Evolutionary conservation across 2,888 invertebrate genomes (phyloP).

Genomic region (Aporophyla lueneburgensis): DNA sequence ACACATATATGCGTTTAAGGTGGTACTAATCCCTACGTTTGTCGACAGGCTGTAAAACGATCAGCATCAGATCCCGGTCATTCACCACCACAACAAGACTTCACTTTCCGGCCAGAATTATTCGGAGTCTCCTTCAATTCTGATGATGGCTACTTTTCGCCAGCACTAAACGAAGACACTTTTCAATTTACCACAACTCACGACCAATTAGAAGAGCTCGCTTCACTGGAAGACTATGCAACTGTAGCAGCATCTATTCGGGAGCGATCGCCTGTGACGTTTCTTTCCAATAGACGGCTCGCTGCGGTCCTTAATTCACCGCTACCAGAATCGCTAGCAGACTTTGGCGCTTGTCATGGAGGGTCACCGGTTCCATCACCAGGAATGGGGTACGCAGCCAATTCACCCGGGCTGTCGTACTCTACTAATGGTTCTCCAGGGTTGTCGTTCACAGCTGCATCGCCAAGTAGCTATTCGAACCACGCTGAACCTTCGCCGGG

Average conservation of each 20-base stretch:
- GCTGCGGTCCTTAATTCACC: conserved; percentile 95
- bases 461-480: conserved; percentile 85
- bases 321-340: conserved; percentile 94
- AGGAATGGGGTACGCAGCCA: conserved; percentile 85
- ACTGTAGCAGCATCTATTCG: conserved; percentile 90
- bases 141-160: conserved; percentile 92
- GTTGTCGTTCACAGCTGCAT: conserved; percentile 83
- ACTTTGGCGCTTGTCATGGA: conserved; percentile 95
- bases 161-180: conserved; percentile 94
- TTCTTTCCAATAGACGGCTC: conserved; percentile 93
- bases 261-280: conserved; percentile 90
- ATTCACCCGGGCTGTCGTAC: conserved; percentile 93
- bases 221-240: conserved; percentile 92
- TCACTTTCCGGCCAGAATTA: conserved; percentile 91
- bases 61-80: conserved; percentile 94
- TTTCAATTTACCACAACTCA: conserved; percentile 92
- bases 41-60: conserved; percentile 92
- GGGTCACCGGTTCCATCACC: conserved; percentile 90
- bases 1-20: background rate
- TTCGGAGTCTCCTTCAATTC: conserved; percentile 92
- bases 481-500: conserved; percentile 92
- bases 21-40: conserved; percentile 14
- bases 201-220: conserved; percentile 92
- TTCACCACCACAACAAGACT: conserved; percentile 90
- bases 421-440: conserved; percentile 92